phyloP scores from a whole-genome alignment of 2,113 vertebrate species.

The Raja brachyura region DNA sequence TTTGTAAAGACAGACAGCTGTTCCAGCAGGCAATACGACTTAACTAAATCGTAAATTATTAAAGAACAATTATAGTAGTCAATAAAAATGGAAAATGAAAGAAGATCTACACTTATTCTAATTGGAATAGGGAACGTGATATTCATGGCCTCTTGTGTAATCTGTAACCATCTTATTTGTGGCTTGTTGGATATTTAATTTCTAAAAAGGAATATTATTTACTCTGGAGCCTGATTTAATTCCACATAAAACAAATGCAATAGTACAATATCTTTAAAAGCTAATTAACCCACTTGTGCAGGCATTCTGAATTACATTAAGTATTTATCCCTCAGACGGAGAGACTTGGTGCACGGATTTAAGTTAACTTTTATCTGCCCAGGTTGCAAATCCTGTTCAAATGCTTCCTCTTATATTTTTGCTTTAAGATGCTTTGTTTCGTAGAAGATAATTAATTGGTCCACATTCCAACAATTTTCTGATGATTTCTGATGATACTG shows the following conservation, averaged over 20 bases:
- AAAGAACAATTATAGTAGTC: neutral
- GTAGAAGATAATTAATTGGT: too few relatives aligned
- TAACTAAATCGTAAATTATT: neutral
- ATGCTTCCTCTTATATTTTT: neutral
- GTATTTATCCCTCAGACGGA: neutral
- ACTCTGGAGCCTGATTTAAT: constrained; percentile 2
- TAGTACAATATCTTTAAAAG: neutral
- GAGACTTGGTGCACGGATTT: neutral
- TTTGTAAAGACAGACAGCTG: too few relatives aligned
- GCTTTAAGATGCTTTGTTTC: too few relatives aligned
- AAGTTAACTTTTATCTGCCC: neutral
- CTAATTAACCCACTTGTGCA: neutral
- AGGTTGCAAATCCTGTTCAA: neutral
- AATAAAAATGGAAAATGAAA: neutral
- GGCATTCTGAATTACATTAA: neutral
- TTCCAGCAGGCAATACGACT: neutral
- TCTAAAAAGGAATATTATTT: neutral
- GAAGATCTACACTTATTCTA: neutral
- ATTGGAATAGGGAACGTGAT: neutral
- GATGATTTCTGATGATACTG: too few relatives aligned
- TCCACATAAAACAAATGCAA: neutral
- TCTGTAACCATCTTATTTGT: neutral
- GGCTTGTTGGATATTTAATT: neutral
- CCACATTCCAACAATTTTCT: too few relatives aligned
- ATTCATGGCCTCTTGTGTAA: neutral